Percentiles rank a stretch among this genome's conserved stretches.
Evolutionary conservation across 2,888 invertebrate species (phyloP).

Genomic region (Pollenia angustigena): DNA sequence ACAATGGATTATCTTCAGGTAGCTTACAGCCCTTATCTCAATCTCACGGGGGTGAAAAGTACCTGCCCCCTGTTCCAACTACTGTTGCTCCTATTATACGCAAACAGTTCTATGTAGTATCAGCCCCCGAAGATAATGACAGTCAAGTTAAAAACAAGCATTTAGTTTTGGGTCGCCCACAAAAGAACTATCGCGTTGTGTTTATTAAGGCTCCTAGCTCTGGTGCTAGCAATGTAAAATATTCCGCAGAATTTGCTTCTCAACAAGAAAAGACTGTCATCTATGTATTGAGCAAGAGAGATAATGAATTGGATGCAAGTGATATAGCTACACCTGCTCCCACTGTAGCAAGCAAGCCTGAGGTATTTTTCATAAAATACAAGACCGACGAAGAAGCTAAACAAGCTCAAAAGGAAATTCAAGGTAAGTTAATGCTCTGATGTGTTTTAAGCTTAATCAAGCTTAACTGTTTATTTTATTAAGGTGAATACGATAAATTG

Average conservation of each 20-base stretch:
- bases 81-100: slow-evolving; percentile 78
- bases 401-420: slow-evolving; percentile 82
- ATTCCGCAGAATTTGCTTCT: slow-evolving; percentile 81
- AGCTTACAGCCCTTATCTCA: slow-evolving; percentile 18
- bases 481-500: slow-evolving; percentile 81
- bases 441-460: neutral
- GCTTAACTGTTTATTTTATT: slow-evolving; percentile 6
- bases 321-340: slow-evolving; percentile 80
- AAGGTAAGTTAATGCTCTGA: slow-evolving; percentile 75
- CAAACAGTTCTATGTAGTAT: slow-evolving; percentile 82
- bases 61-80: slow-evolving; percentile 77
- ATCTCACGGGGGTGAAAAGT: slow-evolving; percentile 78
- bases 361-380: slow-evolving; percentile 83
- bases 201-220: slow-evolving; percentile 83
- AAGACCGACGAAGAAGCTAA: slow-evolving; percentile 82
- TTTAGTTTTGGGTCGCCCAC: slow-evolving; percentile 80
- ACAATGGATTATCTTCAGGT: slow-evolving; percentile 61
- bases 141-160: slow-evolving; percentile 77
- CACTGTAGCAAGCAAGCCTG: slow-evolving; percentile 79
- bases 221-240: slow-evolving; percentile 75
- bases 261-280: slow-evolving; percentile 84
- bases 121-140: slow-evolving; percentile 82
- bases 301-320: slow-evolving; percentile 78
- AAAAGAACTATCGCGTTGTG: slow-evolving; percentile 82
- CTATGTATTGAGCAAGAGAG: slow-evolving; percentile 83